Conservation (phyloP, 2,888 invertebrate species). For the Apomyelois bistriatella region DNA sequence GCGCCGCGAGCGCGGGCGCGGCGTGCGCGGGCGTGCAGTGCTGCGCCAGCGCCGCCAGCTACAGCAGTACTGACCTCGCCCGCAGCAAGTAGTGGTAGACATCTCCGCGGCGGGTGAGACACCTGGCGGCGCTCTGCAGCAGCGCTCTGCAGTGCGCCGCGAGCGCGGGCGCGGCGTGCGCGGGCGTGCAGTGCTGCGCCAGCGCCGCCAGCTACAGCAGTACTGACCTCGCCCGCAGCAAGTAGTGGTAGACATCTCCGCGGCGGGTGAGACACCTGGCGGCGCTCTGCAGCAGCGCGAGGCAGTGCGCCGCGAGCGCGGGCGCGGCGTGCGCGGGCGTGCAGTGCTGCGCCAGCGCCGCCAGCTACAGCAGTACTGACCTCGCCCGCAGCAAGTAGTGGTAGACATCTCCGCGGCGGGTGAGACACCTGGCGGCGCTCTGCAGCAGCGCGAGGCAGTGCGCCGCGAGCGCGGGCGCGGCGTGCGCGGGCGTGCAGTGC, state of each 20-base stretch:
- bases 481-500: constrained; percentile 73
- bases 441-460: constrained; percentile 83
- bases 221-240: constrained; percentile 80
- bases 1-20: too few species aligned
- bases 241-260: neutral
- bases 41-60: too few species aligned
- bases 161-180: neutral
- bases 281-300: neutral
- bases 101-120: too few species aligned
- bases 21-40: too few species aligned
- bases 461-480: constrained; percentile 52
- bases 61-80: too few species aligned
- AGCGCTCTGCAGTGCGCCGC: too few species aligned
- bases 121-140: too few species aligned
- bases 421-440: constrained; percentile 75
- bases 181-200: constrained; percentile 19
- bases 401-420: constrained; percentile 86
- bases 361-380: constrained; percentile 43
- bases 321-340: constrained; percentile 20
- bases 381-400: constrained; percentile 89
- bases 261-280: neutral
- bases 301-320: neutral
- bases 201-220: constrained; percentile 86
- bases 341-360: constrained; percentile 65
- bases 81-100: too few species aligned